Conservation (phyloP, 1,140 invertebrate species). For the Drosophila insularis region DNA sequence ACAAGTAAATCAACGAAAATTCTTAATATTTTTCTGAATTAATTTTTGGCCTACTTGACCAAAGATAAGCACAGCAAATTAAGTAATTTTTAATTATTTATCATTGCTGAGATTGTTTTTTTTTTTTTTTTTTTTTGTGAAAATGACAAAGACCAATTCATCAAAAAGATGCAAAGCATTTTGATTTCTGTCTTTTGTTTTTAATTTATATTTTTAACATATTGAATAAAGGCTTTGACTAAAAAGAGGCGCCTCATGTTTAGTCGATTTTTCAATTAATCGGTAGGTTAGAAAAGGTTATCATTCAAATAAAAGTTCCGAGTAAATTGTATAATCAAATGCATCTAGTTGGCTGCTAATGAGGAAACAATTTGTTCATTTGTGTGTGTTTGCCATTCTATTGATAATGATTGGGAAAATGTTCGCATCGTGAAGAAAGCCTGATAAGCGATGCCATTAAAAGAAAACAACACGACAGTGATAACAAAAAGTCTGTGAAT, state of each 20-base stretch:
- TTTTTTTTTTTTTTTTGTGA: neutral
- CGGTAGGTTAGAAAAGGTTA: neutral
- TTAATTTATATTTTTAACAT: neutral
- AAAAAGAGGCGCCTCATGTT: neutral
- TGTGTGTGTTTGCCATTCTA: constrained; percentile 21
- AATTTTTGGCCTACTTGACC: neutral
- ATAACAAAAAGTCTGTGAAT: neutral
- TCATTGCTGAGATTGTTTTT: neutral
- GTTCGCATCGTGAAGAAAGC: neutral
- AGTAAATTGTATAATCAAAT: neutral
- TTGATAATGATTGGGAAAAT: constrained; percentile 37
- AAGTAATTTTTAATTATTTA: constrained; percentile 3
- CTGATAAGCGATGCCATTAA: constrained; percentile 17
- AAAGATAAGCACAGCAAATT: neutral
- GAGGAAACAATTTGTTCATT: constrained; percentile 64
- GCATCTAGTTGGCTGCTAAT: constrained; percentile 36
- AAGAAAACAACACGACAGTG: constrained; percentile 11
- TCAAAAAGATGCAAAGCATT: neutral
- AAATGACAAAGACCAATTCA: neutral
- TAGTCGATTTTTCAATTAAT: neutral
- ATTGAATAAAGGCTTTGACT: neutral
- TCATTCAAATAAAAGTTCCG: neutral
- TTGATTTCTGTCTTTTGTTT: neutral
- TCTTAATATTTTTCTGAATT: neutral
- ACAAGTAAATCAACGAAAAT: neutral